Conservation (phyloP, 2,113 vertebrate species). For the Microtus pennsylvanicus region DNA sequence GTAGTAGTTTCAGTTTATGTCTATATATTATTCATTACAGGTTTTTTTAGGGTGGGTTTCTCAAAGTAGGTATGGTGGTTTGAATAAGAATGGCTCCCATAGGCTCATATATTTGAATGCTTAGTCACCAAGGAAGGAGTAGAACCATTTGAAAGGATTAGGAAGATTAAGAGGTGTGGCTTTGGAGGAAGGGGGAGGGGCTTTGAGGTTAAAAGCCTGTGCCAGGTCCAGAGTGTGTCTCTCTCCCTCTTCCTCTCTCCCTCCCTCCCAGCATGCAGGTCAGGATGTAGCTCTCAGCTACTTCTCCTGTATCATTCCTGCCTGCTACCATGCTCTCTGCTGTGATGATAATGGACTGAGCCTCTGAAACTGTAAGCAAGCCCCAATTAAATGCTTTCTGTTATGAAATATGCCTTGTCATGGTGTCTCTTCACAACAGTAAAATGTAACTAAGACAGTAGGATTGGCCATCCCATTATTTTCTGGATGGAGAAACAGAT, state of each 20-base stretch:
- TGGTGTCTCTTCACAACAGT: not conserved
- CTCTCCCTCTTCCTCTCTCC: not conserved
- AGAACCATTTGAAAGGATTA: not conserved
- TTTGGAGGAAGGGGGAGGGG: not conserved
- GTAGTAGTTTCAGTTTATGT: not conserved
- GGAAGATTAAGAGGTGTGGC: not conserved
- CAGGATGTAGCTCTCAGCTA: not conserved
- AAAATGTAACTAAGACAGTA: not conserved
- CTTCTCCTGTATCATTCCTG: not conserved
- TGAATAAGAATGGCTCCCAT: not conserved
- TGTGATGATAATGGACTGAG: not conserved
- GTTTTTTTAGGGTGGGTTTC: not conserved
- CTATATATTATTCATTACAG: not conserved
- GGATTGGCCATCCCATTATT: slow-evolving; percentile 20
- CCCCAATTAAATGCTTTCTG: not conserved
- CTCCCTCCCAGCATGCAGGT: not conserved
- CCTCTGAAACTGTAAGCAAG: not conserved
- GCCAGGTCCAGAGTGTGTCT: not conserved
- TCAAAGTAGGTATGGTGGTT: not conserved
- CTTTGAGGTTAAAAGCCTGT: not conserved
- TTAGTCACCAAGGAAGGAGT: not conserved
- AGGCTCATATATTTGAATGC: not conserved
- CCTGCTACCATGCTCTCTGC: not conserved
- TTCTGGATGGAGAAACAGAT: slow-evolving; percentile 40
- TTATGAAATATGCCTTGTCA: not conserved